phyloP scores from a whole-genome alignment of 2,797 vertebrate species.

The Martes flavigula region DNA sequence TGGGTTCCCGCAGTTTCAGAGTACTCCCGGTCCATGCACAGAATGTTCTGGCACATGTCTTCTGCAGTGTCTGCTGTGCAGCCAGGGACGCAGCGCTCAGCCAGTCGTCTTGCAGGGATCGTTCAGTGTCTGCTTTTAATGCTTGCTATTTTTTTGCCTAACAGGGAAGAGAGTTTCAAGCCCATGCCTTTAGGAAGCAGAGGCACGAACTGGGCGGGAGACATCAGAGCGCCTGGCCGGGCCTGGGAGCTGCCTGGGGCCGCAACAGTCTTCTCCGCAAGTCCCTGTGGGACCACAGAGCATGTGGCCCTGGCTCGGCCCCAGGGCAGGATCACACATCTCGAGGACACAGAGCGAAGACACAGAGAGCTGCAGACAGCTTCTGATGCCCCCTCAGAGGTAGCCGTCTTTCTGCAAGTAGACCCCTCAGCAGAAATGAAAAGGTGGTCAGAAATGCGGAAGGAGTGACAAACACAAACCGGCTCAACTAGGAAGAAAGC shows the following conservation, averaged over 20 bases:
- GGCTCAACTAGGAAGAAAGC: background rate
- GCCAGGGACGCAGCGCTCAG: rapidly evolving
- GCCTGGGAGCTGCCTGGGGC: no score
- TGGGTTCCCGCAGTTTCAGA: background rate
- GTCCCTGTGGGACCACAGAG: rapidly evolving
- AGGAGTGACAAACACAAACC: background rate
- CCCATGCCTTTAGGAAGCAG: background rate
- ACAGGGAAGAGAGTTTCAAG: background rate
- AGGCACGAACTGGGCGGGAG: rapidly evolving
- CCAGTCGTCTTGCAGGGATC: background rate
- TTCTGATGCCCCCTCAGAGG: background rate
- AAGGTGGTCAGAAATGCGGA: background rate
- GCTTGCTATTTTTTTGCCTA: background rate
- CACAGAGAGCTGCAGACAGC: background rate
- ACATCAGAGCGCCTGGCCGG: background rate
- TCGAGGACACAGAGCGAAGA: background rate
- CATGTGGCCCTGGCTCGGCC: background rate
- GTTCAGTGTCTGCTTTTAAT: background rate
- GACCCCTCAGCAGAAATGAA: background rate
- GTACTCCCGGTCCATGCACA: rapidly evolving
- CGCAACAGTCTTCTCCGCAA: background rate
- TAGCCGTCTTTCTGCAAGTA: background rate
- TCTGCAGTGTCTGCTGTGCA: rapidly evolving
- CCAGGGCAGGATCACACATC: background rate
- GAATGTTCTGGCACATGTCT: rapidly evolving